These are phyloP conservation scores for Glomeris marginata DNA, from an alignment of 2,888 invertebrate genomes.

Conservation along the genomic window DNA sequence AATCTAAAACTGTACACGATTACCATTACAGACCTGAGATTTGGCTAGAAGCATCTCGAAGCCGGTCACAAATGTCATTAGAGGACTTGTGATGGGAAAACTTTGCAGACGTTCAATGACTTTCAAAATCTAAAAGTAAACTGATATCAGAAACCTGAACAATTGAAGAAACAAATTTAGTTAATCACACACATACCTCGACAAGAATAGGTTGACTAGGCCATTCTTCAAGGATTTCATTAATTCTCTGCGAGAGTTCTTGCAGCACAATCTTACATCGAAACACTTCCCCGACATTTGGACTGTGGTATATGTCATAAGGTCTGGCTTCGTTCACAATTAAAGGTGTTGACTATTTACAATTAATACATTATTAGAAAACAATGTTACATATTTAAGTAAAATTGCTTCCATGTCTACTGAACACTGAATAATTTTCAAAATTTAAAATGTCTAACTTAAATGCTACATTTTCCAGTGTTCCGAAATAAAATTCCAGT, in stretches of 20 bases:
- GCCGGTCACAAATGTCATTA: constrained; percentile 77
- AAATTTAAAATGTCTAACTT: too few species aligned
- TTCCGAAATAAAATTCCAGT: too few species aligned
- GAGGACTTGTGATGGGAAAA: constrained; percentile 63
- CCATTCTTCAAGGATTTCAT: constrained; percentile 57
- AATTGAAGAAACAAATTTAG: constrained; percentile 37
- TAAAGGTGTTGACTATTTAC: not conserved
- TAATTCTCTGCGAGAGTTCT: constrained; percentile 44
- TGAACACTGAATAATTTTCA: too few species aligned
- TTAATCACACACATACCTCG: constrained; percentile 40
- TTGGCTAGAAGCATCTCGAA: constrained; percentile 74
- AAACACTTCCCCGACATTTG: constrained; percentile 61
- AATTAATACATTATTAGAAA: too few species aligned
- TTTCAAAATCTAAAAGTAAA: constrained; percentile 31
- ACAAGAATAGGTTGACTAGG: constrained; percentile 77
- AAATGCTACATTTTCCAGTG: too few species aligned
- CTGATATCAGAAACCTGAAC: too few species aligned
- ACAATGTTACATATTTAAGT: too few species aligned
- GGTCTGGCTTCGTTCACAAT: constrained; percentile 7
- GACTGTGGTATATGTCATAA: constrained; percentile 64
- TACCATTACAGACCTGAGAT: constrained; percentile 29
- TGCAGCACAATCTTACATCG: constrained; percentile 54
- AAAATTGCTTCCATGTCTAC: too few species aligned
- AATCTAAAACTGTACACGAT: too few species aligned
- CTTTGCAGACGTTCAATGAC: constrained; percentile 30